phyloP scores from a whole-genome alignment of 2,113 vertebrate species.

The Ovis canadensis region DNA sequence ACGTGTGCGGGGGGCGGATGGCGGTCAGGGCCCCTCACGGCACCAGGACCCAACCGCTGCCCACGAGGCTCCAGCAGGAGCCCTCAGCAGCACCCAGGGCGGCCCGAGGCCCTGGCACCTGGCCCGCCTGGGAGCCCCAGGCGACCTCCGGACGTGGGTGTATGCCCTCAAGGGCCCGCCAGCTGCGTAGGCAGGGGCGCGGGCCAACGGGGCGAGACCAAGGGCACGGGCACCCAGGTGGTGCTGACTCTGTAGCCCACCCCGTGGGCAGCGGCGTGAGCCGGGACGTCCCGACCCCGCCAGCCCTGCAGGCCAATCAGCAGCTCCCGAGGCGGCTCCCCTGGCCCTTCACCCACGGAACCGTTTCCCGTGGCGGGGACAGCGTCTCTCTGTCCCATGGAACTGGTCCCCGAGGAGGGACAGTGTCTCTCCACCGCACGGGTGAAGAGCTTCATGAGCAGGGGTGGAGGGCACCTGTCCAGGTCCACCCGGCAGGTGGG shows the following conservation, averaged over 20 bases:
- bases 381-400: not conserved
- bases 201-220: not conserved
- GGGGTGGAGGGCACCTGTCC: not conserved
- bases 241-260: not conserved
- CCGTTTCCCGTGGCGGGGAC: fast-evolving
- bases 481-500: too few relatives aligned
- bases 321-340: not conserved
- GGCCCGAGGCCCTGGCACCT: not conserved
- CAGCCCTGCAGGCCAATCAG: not conserved
- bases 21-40: not conserved
- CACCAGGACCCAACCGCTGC: not conserved
- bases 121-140: not conserved
- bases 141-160: not conserved
- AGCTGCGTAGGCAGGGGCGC: not conserved
- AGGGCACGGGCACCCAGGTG: not conserved
- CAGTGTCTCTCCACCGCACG: not conserved
- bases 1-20: not conserved
- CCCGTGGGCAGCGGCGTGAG: not conserved
- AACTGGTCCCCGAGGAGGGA: fast-evolving
- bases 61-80: not conserved
- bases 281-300: fast-evolving
- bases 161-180: not conserved
- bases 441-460: not conserved
- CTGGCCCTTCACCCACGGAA: not conserved
- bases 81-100: not conserved